Evolutionary conservation across 2,113 vertebrate genomes (phyloP).

Genomic region (Falcunculus frontatus): DNA sequence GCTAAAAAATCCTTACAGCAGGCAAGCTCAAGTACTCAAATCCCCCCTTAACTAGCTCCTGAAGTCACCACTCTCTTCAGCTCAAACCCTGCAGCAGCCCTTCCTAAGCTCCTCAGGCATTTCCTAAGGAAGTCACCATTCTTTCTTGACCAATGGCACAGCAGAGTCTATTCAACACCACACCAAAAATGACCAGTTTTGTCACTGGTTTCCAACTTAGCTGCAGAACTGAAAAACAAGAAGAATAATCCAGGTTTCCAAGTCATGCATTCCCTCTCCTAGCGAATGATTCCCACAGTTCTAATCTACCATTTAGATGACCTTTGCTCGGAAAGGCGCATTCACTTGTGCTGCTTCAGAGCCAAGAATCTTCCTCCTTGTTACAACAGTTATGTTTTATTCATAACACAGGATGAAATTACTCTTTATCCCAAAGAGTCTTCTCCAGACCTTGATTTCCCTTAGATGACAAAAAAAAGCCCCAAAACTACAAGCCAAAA

Average conservation of each 20-base stretch:
- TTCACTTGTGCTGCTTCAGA: neutral
- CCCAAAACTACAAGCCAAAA: neutral
- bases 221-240: neutral
- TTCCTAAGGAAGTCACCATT: neutral
- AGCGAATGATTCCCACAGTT: neutral
- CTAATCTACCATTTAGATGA: neutral
- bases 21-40: neutral
- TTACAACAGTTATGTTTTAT: neutral
- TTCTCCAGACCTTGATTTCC: neutral
- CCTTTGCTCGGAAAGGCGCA: neutral
- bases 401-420: neutral
- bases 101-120: neutral
- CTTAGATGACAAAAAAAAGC: neutral
- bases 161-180: neutral
- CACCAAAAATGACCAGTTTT: neutral
- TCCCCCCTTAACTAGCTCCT: neutral
- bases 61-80: neutral
- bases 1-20: neutral
- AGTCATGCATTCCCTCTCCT: neutral
- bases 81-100: neutral
- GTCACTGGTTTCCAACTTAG: neutral
- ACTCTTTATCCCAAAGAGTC: neutral
- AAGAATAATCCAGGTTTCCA: neutral
- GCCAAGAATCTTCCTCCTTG: neutral
- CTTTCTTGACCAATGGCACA: neutral